A percentile compares a stretch with the other conserved stretches of the same genome.
phyloP scores from a whole-genome alignment of 2,113 vertebrate genomes.

The Eulemur rufifrons region DNA sequence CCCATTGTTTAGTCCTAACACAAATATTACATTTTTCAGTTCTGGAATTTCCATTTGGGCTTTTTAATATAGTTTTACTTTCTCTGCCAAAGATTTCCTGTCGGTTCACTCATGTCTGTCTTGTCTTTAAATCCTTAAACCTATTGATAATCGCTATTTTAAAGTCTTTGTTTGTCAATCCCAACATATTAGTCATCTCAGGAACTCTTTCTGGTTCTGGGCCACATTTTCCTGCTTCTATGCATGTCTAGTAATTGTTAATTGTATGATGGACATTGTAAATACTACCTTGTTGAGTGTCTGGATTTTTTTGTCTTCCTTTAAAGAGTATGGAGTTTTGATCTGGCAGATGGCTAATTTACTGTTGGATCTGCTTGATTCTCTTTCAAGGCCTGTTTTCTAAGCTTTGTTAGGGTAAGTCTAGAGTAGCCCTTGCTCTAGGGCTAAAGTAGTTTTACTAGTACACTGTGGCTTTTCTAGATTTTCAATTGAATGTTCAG shows the following conservation, averaged over 20 bases:
- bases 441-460: neutral
- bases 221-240: conserved; percentile 3
- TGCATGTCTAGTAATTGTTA: neutral
- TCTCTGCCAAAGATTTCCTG: neutral
- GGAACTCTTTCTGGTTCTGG: neutral
- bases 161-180: neutral
- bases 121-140: conserved; percentile 48
- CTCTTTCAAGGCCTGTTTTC: neutral
- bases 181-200: neutral
- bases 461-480: neutral
- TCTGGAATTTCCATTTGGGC: neutral
- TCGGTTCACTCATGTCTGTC: conserved; percentile 23
- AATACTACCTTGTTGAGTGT: neutral
- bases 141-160: neutral
- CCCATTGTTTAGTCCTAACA: conserved; percentile 2
- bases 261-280: neutral
- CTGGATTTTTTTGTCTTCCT: neutral
- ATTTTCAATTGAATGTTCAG: neutral
- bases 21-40: conserved; percentile 28
- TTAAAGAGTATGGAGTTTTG: neutral
- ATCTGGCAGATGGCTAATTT: neutral
- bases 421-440: neutral
- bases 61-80: neutral
- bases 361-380: neutral
- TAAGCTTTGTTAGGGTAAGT: neutral